phyloP scores from a whole-genome alignment of 2,113 vertebrate species.

The Callocephalon fimbriatum region DNA sequence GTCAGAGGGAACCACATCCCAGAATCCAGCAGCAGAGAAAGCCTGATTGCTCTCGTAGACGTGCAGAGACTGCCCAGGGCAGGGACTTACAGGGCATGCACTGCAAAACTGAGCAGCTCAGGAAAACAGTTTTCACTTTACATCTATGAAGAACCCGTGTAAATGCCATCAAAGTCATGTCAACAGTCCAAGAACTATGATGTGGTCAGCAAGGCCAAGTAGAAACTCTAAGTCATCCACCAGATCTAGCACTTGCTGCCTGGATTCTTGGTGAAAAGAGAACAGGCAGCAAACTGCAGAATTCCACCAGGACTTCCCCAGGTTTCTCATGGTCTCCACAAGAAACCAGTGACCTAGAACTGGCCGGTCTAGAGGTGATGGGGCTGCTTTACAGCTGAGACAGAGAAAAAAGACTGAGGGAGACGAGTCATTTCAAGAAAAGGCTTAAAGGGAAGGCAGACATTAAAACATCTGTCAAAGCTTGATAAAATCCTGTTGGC shows the following conservation, averaged over 20 bases:
- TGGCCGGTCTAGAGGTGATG: rapidly evolving
- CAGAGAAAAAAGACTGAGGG: neutral
- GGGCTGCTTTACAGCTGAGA: neutral
- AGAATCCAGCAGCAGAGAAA: neutral
- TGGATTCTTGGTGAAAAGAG: neutral
- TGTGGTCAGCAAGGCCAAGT: neutral
- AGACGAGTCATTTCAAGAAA: neutral
- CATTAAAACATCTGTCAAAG: neutral
- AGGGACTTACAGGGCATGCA: neutral
- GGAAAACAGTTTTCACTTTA: neutral
- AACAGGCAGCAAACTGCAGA: neutral
- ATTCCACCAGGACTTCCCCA: neutral
- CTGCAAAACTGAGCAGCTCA: neutral
- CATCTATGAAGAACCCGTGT: neutral
- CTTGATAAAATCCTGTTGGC: neutral
- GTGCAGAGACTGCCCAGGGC: neutral
- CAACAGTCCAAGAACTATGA: neutral
- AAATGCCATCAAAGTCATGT: neutral
- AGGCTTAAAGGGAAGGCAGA: neutral
- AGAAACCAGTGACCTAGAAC: neutral
- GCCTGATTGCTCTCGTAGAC: neutral
- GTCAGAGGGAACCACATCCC: neutral
- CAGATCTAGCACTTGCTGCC: neutral
- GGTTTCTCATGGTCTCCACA: neutral
- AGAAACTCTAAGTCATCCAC: neutral